phyloP scores from a whole-genome alignment of 2,797 vertebrate genomes.

The Anniella stebbinsi region DNA sequence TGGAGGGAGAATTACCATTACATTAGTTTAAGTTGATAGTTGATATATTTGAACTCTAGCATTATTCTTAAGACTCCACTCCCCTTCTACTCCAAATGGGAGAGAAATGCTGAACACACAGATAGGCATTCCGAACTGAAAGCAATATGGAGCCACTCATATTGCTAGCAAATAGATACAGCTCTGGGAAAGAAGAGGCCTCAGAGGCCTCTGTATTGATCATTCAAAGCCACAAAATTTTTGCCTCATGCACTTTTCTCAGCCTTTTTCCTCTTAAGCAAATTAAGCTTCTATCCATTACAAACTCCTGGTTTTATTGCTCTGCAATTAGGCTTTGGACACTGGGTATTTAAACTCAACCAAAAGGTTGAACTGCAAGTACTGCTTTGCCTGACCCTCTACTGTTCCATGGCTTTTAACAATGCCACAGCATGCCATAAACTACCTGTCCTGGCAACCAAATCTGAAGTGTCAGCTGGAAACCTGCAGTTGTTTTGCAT shows the following conservation, averaged over 20 bases:
- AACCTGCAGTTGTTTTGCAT: background rate
- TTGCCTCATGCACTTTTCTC: background rate
- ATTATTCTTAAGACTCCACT: background rate
- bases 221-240: background rate
- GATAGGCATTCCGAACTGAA: background rate
- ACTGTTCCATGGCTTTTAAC: background rate
- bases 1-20: background rate
- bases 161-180: background rate
- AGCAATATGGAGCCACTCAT: background rate
- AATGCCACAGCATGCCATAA: background rate
- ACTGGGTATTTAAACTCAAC: background rate
- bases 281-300: background rate
- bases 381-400: background rate
- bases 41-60: background rate
- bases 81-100: background rate
- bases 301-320: rapidly evolving
- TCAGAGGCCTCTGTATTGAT: too few species aligned
- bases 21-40: background rate
- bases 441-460: background rate
- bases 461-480: background rate
- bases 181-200: background rate
- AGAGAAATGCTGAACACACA: background rate
- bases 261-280: background rate
- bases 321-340: background rate
- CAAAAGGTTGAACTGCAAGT: background rate